Evolutionary conservation across 2,797 vertebrate genomes (phyloP).

Genomic region (Astyanax mexicanus): DNA sequence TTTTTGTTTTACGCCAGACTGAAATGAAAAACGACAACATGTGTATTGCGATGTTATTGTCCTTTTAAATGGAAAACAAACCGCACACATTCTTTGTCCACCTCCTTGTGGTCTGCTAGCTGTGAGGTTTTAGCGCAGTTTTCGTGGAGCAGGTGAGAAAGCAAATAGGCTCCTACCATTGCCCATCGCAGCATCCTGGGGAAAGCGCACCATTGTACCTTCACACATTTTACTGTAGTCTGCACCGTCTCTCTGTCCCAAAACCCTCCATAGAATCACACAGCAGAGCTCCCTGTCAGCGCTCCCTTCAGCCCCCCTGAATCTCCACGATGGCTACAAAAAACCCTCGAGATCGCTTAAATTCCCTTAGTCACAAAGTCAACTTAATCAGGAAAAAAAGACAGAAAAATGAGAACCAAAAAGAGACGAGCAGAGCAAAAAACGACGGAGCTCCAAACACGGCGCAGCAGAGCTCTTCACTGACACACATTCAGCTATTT

Average conservation of each 20-base stretch:
- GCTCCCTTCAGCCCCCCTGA: constrained; percentile 65
- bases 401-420: constrained; percentile 56
- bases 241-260: constrained; percentile 60
- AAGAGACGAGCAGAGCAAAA: constrained; percentile 65
- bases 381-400: constrained; percentile 73
- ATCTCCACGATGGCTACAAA: constrained; percentile 56
- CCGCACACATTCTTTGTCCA: not conserved
- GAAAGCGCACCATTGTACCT: constrained; percentile 30
- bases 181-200: constrained; percentile 25
- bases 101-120: not conserved
- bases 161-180: constrained; percentile 49
- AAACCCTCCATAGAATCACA: constrained; percentile 57
- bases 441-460: constrained; percentile 68
- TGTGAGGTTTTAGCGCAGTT: constrained; percentile 6
- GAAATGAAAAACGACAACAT: not conserved
- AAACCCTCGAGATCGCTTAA: constrained; percentile 69
- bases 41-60: not conserved
- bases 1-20: not conserved
- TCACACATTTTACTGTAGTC: constrained; percentile 19
- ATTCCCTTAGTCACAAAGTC: constrained; percentile 75
- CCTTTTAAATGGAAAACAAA: not conserved
- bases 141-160: constrained; percentile 33
- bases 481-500: constrained; percentile 77
- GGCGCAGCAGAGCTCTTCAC: constrained; percentile 67
- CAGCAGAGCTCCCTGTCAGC: constrained; percentile 49